Conservation (phyloP, 2,797 vertebrate genomes). For the Chaenodraco wilsoni region DNA sequence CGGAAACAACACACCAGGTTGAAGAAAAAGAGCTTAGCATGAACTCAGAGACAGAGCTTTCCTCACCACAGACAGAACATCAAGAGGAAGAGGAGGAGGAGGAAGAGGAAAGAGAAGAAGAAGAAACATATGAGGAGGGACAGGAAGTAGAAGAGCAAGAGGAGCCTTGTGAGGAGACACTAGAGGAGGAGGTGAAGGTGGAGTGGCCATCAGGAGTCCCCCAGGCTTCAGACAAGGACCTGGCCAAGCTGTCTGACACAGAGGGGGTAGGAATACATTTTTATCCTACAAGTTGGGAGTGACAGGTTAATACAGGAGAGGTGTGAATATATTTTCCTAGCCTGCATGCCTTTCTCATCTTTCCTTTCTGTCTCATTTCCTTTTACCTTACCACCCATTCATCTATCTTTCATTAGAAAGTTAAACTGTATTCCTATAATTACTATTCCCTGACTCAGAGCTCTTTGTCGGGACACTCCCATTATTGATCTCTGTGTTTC, state of each 20-base stretch:
- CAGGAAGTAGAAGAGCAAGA: conserved; percentile 69
- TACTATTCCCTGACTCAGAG: conserved; percentile 9
- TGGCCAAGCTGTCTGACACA: conserved; percentile 90
- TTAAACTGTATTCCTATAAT: background rate
- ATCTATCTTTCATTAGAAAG: conserved; percentile 20
- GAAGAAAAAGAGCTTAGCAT: conserved; percentile 23
- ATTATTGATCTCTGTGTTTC: conserved; percentile 14
- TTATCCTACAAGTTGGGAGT: background rate
- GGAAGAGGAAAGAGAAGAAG: conserved; percentile 38
- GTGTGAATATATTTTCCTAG: background rate
- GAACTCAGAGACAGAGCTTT: conserved; percentile 14
- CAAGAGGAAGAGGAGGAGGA: conserved; percentile 42
- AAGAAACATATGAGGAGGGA: conserved; percentile 69
- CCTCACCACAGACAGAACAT: background rate
- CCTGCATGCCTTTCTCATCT: background rate
- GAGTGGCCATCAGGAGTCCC: conserved; percentile 85
- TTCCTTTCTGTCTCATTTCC: conserved; percentile 20
- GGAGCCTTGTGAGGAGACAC: conserved; percentile 63
- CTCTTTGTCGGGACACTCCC: conserved; percentile 50
- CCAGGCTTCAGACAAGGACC: conserved; percentile 90
- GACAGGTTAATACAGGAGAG: background rate
- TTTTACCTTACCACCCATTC: background rate
- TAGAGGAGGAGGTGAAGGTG: conserved; percentile 79
- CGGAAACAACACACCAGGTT: background rate
- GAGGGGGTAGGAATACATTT: conserved; percentile 85